Evolutionary conservation across 1,140 invertebrate genomes (phyloP).

Genomic region (Paracyclopina nana): DNA sequence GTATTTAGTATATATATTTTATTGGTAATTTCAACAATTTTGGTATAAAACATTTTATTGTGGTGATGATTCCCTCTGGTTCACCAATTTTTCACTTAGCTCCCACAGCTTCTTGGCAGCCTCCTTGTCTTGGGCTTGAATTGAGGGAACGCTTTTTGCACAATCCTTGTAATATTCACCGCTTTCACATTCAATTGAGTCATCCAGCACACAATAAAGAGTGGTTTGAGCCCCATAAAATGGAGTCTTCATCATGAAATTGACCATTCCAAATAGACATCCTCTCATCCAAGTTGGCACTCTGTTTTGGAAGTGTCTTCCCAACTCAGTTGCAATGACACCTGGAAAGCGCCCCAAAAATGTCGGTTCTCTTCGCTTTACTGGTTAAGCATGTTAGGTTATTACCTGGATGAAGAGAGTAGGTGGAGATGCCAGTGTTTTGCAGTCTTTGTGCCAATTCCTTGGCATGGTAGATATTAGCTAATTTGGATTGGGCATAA

Average conservation of each 20-base stretch:
- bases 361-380: not conserved
- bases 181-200: not conserved
- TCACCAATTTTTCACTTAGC: not conserved
- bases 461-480: slow-evolving; percentile 61
- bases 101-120: not conserved
- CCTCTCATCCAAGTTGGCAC: not conserved
- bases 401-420: slow-evolving; percentile 23
- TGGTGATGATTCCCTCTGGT: not conserved
- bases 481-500: slow-evolving; percentile 47
- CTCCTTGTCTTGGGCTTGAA: not conserved
- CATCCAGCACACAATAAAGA: not conserved
- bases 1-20: too few relatives aligned
- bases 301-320: slow-evolving; percentile 35
- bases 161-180: not conserved
- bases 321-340: slow-evolving; percentile 43
- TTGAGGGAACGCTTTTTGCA: not conserved
- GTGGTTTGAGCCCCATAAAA: slow-evolving; percentile 1
- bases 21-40: too few relatives aligned
- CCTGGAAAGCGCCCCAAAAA: slow-evolving; percentile 20
- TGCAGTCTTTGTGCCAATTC: slow-evolving; percentile 56
- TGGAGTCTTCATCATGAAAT: slow-evolving; percentile 2
- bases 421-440: slow-evolving; percentile 35
- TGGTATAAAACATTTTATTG: too few relatives aligned
- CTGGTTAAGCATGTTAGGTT: not conserved
- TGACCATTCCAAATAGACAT: too few relatives aligned